Percentiles rank a stretch among this genome's conserved stretches.
Evolutionary conservation across 2,797 vertebrate genomes (phyloP).

Genomic region (Micromesistius poutassou): DNA sequence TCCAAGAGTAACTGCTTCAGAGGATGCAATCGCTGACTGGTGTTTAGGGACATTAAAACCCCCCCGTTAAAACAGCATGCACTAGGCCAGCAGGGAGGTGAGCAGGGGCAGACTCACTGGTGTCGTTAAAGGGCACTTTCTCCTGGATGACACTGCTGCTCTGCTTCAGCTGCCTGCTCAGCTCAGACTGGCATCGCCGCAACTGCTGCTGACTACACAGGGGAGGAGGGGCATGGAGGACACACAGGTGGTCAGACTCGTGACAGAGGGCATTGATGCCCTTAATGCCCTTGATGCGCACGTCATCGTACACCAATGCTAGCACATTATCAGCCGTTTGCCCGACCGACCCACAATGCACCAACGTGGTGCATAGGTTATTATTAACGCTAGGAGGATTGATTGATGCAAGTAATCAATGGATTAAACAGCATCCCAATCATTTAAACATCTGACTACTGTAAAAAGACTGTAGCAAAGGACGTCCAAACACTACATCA

Average conservation of each 20-base stretch:
- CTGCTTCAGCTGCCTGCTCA: slow-evolving; percentile 90
- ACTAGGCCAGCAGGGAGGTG: background rate
- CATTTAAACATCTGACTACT: background rate
- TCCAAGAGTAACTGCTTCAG: background rate
- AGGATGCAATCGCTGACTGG: background rate
- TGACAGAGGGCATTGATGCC: background rate
- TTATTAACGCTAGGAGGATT: too few species aligned
- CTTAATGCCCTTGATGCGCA: background rate
- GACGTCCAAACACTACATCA: background rate
- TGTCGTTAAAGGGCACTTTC: slow-evolving; percentile 99
- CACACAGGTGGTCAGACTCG: background rate
- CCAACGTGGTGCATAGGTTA: too few species aligned
- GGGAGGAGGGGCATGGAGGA: slow-evolving; percentile 4
- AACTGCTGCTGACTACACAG: slow-evolving; percentile 88
- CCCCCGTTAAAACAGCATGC: background rate
- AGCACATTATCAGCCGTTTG: too few species aligned
- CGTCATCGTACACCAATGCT: too few species aligned
- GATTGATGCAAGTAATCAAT: background rate
- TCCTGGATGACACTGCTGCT: slow-evolving; percentile 93
- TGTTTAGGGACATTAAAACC: background rate
- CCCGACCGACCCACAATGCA: too few species aligned
- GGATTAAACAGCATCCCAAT: background rate
- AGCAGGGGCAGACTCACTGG: slow-evolving; percentile 76
- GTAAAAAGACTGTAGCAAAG: background rate
- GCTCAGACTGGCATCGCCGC: slow-evolving; percentile 89